Base-by-base conservation (phyloP, 1,140 invertebrate genomes). In the Drosophila mauritiana region DNA sequence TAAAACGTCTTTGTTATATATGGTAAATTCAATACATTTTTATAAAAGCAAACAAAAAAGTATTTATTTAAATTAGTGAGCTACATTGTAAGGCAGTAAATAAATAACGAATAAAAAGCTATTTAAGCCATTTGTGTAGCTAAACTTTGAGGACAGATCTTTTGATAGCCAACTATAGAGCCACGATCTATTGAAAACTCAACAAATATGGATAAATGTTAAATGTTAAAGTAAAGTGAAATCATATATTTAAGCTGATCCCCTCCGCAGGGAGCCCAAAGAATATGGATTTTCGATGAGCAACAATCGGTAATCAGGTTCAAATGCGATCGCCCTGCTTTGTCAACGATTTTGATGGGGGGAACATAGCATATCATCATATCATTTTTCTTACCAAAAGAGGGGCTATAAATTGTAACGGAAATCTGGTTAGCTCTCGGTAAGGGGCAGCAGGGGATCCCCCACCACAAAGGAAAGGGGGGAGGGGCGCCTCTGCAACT, bases 351-450 rank as follows among this genome's bases (percentile, higher is more conserved):
- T 25, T n/a, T 25, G 6, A 15, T 34, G 51, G 17, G 42, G 42
- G 4, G 8, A 39, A n/a, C 48, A 8, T 7, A 31, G 7, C 31
- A 31, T 31, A 31, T 31, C 31, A 31, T 31, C 25, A 62, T 43
- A 51, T 67, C 59, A 52, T 53, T 65, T 65, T 53, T 68, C 46
- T 67, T 65, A 0, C 49, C 51, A 22, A 42, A 54, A 25, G 27
- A 72, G 36, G n/a, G 55, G 45, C 25, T 37, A 42, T 67, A 65
- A 65, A 58, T 58, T 75, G 73, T 75, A 75, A 65, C 73, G 73
- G 72, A 56, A 65, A 74, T 57, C 53, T 68, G 64, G 46, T 53
- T 67, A 68, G 25, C 64, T 40, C 45, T 34, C 1, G 27, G 27
- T 7, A 5, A n/a, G 27, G 27, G 34, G 1, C 27, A 8, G 27